phyloP scores from a whole-genome alignment of 2,888 invertebrate genomes.

The Eilema depressum region DNA sequence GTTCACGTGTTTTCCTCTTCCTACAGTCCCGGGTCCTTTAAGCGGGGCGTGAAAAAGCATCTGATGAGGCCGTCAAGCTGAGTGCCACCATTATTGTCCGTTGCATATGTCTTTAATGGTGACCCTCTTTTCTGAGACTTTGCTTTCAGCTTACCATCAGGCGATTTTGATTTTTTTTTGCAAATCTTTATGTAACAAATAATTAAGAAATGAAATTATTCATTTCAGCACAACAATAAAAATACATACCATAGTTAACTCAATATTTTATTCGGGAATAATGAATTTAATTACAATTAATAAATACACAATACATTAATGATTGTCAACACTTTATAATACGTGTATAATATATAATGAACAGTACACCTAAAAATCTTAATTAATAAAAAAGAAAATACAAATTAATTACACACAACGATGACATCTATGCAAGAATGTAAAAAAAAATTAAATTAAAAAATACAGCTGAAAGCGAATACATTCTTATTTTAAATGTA shows the following conservation, averaged over 20 bases:
- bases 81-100: too few relatives aligned
- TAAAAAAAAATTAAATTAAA: constrained; percentile 20
- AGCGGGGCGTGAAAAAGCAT: too few relatives aligned
- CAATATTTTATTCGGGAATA: constrained; percentile 85
- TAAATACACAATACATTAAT: constrained; percentile 79
- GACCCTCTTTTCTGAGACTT: too few relatives aligned
- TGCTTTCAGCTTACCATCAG: too few relatives aligned
- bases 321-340: constrained; percentile 79
- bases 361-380: constrained; percentile 53
- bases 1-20: too few relatives aligned
- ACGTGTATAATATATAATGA: constrained; percentile 66
- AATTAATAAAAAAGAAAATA: constrained; percentile 37
- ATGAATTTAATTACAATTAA: constrained; percentile 75
- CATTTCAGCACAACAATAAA: constrained; percentile 2
- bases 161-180: too few relatives aligned
- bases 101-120: too few relatives aligned
- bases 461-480: constrained; percentile 44
- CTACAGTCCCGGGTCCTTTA: too few relatives aligned
- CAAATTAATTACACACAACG: constrained; percentile 35
- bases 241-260: constrained; percentile 65
- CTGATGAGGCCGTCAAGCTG: too few relatives aligned
- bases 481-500: constrained; percentile 55
- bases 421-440: constrained; percentile 41
- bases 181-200: too few relatives aligned
- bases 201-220: too few relatives aligned